These are phyloP conservation scores for Eptesicus fuscus DNA, from an alignment of 2,113 vertebrate genomes.

Conservation along the genomic window DNA sequence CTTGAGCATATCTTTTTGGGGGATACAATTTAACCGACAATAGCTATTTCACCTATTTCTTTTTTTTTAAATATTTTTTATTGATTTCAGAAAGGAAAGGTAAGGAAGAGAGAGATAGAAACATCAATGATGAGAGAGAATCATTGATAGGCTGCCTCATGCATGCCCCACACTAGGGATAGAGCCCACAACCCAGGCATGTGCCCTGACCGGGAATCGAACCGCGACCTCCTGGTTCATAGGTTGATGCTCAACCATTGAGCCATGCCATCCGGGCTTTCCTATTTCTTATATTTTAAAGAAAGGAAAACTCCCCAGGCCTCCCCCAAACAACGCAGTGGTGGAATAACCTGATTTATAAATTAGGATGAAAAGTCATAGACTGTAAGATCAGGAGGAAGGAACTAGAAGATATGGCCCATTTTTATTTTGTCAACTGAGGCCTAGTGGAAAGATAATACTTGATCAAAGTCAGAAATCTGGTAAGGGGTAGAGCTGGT, in stretches of 20 bases:
- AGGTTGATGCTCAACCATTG: too few relatives aligned
- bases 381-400: not conserved
- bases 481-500: not conserved
- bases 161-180: too few relatives aligned
- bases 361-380: not conserved
- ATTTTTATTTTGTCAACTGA: not conserved
- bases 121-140: too few relatives aligned
- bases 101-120: too few relatives aligned
- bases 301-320: not conserved
- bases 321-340: not conserved
- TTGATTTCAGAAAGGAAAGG: too few relatives aligned
- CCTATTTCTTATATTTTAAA: not conserved
- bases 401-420: not conserved
- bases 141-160: too few relatives aligned
- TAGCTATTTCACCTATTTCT: not conserved
- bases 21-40: not conserved
- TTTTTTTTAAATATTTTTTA: not conserved
- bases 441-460: not conserved
- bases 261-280: too few relatives aligned
- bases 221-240: too few relatives aligned
- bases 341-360: not conserved
- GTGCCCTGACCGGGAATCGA: too few relatives aligned
- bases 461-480: not conserved
- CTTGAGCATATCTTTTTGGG: not conserved
- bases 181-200: too few relatives aligned